Evolutionary conservation across 2,888 invertebrate genomes (phyloP).

Genomic region (Rotaria macrura): DNA sequence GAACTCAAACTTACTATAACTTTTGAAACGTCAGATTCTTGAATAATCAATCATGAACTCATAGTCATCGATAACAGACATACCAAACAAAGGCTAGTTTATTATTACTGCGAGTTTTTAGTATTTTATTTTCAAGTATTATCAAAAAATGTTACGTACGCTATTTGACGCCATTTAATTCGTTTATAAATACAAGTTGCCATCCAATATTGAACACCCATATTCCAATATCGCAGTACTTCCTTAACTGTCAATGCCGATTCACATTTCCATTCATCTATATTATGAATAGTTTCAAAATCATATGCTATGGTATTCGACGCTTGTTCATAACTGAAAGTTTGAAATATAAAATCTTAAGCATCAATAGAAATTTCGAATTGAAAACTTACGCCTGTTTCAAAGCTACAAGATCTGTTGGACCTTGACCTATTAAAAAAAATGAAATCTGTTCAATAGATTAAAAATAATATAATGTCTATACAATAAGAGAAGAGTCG

Average conservation of each 20-base stretch:
- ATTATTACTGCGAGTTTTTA: no score
- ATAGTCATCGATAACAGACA: no score
- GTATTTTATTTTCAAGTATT: no score
- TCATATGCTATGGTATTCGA: conserved; percentile 41
- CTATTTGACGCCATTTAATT: conserved; percentile 55
- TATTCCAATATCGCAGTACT: conserved; percentile 87
- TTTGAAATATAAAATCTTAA: not conserved
- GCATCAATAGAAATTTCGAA: not conserved
- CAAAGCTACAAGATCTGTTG: conserved; percentile 54
- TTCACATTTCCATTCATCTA: conserved; percentile 72
- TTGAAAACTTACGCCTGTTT: conserved; percentile 39
- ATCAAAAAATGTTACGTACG: no score
- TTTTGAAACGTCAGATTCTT: no score
- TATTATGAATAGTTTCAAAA: conserved; percentile 58
- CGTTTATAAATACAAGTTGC: conserved; percentile 77
- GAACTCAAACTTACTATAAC: no score
- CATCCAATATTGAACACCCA: conserved; percentile 88
- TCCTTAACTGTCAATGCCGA: conserved; percentile 69
- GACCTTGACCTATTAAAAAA: conserved; percentile 77
- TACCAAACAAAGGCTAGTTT: no score
- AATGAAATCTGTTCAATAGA: no score
- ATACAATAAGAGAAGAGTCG: no score
- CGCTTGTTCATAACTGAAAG: conserved; percentile 16
- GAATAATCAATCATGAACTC: no score
- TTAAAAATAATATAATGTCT: no score